phyloP scores from a whole-genome alignment of 2,888 invertebrate genomes.

The Plebejus melissa region DNA sequence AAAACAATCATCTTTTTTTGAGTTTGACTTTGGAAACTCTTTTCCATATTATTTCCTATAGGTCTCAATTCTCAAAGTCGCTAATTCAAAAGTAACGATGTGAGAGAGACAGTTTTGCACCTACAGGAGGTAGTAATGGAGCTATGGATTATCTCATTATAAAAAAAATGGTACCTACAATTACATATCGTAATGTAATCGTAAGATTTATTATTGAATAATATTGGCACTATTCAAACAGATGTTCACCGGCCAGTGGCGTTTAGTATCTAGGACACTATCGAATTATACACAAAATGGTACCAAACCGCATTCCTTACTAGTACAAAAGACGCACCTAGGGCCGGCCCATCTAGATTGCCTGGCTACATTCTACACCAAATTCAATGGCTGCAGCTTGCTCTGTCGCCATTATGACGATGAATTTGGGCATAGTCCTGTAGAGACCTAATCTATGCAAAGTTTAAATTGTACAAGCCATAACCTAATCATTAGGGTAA shows the following conservation, averaged over 20 bases:
- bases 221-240: neutral
- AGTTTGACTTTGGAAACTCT: too few species aligned
- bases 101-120: too few species aligned
- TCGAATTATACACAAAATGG: conserved; percentile 11
- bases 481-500: neutral
- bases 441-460: neutral
- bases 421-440: neutral
- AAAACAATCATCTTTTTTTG: too few species aligned
- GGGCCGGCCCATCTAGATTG: conserved; percentile 14
- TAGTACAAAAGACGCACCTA: conserved; percentile 22
- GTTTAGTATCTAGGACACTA: conserved; percentile 10
- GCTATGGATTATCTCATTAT: too few species aligned
- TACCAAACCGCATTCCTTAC: conserved; percentile 18
- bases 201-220: too few species aligned
- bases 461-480: neutral
- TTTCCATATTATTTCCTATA: too few species aligned
- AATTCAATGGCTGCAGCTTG: neutral
- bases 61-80: too few species aligned
- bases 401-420: neutral
- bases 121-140: too few species aligned
- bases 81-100: too few species aligned
- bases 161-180: too few species aligned
- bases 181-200: too few species aligned
- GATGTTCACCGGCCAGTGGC: neutral
- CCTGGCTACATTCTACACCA: conserved; percentile 17